These are phyloP conservation scores for Nephrotoma appendiculata DNA, from an alignment of 2,888 invertebrate species.

Conservation along the genomic window DNA sequence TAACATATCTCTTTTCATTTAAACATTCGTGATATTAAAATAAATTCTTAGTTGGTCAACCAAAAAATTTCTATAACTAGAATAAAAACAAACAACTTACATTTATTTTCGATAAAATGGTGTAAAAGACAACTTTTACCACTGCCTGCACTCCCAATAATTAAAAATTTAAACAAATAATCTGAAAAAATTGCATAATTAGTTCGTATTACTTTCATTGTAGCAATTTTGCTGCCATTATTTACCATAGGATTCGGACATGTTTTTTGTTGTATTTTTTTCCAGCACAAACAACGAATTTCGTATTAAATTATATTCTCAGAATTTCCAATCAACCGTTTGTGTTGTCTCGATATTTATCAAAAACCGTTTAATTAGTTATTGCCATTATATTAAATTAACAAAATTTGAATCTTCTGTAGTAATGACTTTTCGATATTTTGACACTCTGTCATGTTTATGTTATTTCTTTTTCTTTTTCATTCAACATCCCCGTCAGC, in stretches of 20 bases:
- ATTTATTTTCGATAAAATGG: conserved; percentile 74
- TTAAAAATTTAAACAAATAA: conserved; percentile 72
- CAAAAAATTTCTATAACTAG: neutral
- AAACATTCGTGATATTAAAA: too few species aligned
- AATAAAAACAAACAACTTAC: conserved; percentile 37
- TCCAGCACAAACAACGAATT: neutral
- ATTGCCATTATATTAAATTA: neutral
- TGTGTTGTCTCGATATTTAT: neutral
- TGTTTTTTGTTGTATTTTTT: conserved; percentile 5
- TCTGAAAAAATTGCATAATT: conserved; percentile 37
- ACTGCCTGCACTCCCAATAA: conserved; percentile 71
- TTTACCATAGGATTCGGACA: conserved; percentile 18
- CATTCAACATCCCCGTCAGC: too few species aligned
- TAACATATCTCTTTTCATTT: too few species aligned
- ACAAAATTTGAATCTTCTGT: neutral
- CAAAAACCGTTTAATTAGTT: neutral
- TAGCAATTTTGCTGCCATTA: neutral
- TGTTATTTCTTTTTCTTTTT: neutral
- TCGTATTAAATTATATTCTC: neutral
- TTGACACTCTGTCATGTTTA: neutral
- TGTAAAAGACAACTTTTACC: conserved; percentile 73
- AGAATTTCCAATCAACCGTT: neutral
- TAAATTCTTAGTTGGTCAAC: neutral
- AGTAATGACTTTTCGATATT: neutral
- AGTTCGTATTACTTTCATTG: conserved; percentile 5